Percentiles rank a stretch among this genome's conserved stretches.
Evolutionary conservation across 2,888 invertebrate species (phyloP).

Genomic region (Cryptosula pallasiana): DNA sequence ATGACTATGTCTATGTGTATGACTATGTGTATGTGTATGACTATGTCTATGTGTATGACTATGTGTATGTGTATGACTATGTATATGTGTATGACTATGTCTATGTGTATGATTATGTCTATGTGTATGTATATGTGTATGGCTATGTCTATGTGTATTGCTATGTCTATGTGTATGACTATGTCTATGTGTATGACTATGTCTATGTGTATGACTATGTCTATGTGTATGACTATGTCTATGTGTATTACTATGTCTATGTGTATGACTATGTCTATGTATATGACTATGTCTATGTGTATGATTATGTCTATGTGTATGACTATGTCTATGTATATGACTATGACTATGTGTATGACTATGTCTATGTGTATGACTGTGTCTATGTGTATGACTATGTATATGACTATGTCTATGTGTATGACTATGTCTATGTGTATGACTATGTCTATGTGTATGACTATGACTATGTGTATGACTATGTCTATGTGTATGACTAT

Average conservation of each 20-base stretch:
- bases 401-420: background rate
- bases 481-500: background rate
- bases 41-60: background rate
- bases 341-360: background rate
- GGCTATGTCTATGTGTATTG: background rate
- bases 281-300: background rate
- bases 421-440: background rate
- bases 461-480: background rate
- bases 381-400: background rate
- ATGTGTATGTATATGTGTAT: background rate
- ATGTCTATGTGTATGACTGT: background rate
- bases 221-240: background rate
- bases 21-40: background rate
- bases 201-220: background rate
- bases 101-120: background rate
- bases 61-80: background rate
- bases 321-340: background rate
- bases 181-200: background rate
- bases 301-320: background rate
- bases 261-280: background rate
- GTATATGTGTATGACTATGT: background rate
- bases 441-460: background rate
- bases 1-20: background rate
- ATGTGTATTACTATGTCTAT: background rate
- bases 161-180: background rate